Conservation (phyloP, 2,888 invertebrate species). For the Metopia argyrocephala region DNA sequence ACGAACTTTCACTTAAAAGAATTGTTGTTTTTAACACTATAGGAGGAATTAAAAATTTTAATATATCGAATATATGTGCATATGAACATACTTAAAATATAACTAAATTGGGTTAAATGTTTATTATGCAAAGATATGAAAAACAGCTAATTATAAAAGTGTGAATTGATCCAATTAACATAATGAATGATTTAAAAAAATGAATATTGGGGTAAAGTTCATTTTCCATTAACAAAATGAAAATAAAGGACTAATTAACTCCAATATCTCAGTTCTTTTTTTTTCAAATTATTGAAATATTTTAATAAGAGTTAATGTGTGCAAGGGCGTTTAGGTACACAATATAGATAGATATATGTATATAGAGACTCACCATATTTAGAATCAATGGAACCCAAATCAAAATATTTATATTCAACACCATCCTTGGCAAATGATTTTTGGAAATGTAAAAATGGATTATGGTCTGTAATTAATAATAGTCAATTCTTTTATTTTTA, state of each 20-base stretch:
- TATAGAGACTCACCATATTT: conserved; percentile 86
- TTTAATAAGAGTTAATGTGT: no score
- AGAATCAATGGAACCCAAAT: conserved; percentile 85
- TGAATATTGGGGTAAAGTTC: background rate
- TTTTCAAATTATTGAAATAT: no score
- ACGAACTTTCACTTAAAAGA: no score
- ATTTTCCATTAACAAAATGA: no score
- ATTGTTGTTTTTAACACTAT: no score
- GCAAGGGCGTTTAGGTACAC: no score
- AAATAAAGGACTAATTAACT: background rate
- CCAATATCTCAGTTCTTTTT: background rate
- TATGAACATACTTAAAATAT: background rate
- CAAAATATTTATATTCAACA: conserved; percentile 85
- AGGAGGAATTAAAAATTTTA: no score
- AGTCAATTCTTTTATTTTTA: background rate
- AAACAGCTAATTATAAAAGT: background rate
- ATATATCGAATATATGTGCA: no score
- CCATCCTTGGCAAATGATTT: conserved; percentile 74
- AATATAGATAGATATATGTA: no score
- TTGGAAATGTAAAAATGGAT: conserved; percentile 75
- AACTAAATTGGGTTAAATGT: background rate
- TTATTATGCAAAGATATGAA: conserved; percentile 45
- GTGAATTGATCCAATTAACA: background rate
- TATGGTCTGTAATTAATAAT: conserved; percentile 67
- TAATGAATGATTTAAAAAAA: background rate